Base-by-base conservation (phyloP, 2,113 vertebrate species). In the Terrapene triunguis region DNA sequence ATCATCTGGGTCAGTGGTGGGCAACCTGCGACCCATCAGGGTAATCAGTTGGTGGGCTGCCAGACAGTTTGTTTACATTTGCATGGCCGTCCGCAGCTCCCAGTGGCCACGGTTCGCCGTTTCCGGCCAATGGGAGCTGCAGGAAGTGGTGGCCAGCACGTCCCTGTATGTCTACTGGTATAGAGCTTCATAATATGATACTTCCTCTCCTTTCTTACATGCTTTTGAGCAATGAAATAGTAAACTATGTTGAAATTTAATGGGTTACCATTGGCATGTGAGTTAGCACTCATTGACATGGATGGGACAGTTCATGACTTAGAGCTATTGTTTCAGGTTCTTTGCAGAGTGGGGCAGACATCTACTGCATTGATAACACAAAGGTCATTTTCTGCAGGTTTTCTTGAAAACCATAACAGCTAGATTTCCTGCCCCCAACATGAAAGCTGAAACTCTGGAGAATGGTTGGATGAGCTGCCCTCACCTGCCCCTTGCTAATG, bases 251-350 rank as follows among this genome's bases (percentile, higher is more conserved):
- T 24, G 22, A 12, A 22, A 44, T 44, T 76, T 42, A 74, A 74
- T 24, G 19, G 10, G 44, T 74, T 74, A 25, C 38, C 19, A 44
- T 44, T 27, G 2, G 44, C 78, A 90, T 83, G 80, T 85, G 87
- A 83, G 35, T 42, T 1, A 50, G 59, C 21, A 5, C 32, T 48
- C 32, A 59, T 84, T 69, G n/a, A 51, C 32, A 84, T 12, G 5
- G 2, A 5, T 0, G 0, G 79, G 74, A 19, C 65, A 95, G 17
- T 8, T 35, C 89, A 2, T 44, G 55, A 44, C 29, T 57, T 44
- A 81, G 95, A 78, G 83, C 80, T 88, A 94, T 85, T 3, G 29
- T 87, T 94, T 95, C 76, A 84, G 85, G 22, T 54, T 89, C 87
- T 90, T 65, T 69, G 32, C 38, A 32, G 14, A 90, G 47, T 79